These are phyloP conservation scores for Apolygus lucorum DNA, from an alignment of 1,140 invertebrate genomes.

Conservation along the genomic window DNA sequence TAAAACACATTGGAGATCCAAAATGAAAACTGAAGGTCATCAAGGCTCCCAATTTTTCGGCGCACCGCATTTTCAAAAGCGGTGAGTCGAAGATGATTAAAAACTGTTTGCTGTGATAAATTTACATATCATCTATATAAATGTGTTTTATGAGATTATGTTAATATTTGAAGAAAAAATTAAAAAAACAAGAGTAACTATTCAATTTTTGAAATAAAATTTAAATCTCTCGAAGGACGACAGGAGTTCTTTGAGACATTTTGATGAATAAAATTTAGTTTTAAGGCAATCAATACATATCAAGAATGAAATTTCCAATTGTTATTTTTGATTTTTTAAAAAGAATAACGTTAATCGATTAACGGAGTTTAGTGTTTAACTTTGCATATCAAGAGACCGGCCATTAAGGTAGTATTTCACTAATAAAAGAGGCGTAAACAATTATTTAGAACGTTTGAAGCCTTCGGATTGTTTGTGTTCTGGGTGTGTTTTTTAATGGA, in stretches of 20 bases:
- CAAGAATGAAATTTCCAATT: too few species aligned
- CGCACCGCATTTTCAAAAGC: not conserved
- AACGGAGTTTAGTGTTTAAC: not conserved
- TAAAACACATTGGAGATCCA: too few species aligned
- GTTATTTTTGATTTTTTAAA: not conserved
- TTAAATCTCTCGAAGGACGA: not conserved
- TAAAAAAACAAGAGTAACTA: not conserved
- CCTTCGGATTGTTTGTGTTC: not conserved
- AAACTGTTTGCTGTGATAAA: conserved; percentile 25
- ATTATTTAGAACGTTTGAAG: not conserved
- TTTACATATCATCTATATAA: conserved; percentile 23
- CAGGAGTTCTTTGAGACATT: not conserved
- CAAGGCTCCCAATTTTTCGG: not conserved
- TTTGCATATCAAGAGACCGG: conserved; percentile 22
- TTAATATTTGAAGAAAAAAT: not conserved
- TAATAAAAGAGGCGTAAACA: not conserved
- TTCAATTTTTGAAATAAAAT: not conserved
- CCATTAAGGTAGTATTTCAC: conserved; percentile 21
- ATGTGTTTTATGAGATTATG: not conserved
- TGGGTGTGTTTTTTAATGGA: not conserved
- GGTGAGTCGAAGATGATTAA: not conserved
- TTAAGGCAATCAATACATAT: not conserved
- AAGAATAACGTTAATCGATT: conserved; percentile 6
- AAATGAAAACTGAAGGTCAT: conserved; percentile 16
- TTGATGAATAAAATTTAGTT: not conserved